A percentile compares a stretch with the other conserved stretches of the same genome.
Conservation (phyloP, 1,140 invertebrate species). For the Gonioctena quinquepunctata region DNA sequence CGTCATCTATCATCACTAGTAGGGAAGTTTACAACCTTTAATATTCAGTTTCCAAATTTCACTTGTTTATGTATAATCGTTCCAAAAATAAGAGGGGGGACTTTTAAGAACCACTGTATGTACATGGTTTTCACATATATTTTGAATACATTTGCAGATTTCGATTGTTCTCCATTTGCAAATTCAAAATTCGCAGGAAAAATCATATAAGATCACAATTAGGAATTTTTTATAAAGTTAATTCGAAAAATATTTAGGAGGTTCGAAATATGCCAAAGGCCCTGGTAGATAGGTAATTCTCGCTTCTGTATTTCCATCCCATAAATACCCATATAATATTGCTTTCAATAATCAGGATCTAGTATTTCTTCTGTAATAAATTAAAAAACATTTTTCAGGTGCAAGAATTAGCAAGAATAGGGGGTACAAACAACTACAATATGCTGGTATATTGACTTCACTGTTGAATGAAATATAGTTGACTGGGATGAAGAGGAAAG, state of each 20-base stretch:
- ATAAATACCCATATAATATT: too few relatives aligned
- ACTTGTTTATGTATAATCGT: too few relatives aligned
- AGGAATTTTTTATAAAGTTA: neutral
- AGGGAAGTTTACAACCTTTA: too few relatives aligned
- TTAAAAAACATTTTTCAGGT: neutral
- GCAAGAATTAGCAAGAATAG: slow-evolving; percentile 1
- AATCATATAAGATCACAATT: neutral
- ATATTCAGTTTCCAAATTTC: too few relatives aligned
- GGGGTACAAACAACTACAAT: slow-evolving; percentile 1
- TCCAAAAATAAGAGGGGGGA: too few relatives aligned
- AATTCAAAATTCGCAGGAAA: neutral
- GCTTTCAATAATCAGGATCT: neutral
- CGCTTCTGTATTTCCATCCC: neutral
- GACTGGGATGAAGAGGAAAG: neutral
- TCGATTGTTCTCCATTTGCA: neutral
- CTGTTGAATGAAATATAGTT: slow-evolving; percentile 5
- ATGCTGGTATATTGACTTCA: slow-evolving; percentile 2
- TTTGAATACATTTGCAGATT: neutral
- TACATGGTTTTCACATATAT: neutral
- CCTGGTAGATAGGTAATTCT: neutral
- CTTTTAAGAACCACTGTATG: too few relatives aligned
- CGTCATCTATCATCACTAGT: too few relatives aligned
- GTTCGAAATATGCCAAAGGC: neutral
- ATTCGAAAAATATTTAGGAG: neutral
- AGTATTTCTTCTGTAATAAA: neutral